These are phyloP conservation scores for Copidosoma aretas DNA, from an alignment of 2,888 invertebrate genomes.

Conservation along the genomic window DNA sequence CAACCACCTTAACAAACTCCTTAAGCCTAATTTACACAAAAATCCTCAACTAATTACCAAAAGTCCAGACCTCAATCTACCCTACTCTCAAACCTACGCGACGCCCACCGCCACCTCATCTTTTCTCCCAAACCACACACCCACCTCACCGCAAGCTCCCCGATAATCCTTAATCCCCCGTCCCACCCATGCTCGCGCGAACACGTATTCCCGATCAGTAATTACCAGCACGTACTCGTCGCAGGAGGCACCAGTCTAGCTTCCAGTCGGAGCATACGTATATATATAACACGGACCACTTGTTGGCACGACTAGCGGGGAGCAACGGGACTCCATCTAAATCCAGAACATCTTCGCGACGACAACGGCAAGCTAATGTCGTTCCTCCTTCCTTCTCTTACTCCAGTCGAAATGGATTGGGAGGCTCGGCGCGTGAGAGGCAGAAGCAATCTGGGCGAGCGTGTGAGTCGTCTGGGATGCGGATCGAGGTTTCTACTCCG, in stretches of 20 bases:
- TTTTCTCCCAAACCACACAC: neutral
- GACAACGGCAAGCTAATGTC: neutral
- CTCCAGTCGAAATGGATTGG: too few relatives aligned
- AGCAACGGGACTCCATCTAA: slow-evolving; percentile 13
- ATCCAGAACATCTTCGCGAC: slow-evolving; percentile 4
- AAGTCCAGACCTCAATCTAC: neutral
- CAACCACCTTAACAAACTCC: too few relatives aligned
- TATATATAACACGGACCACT: slow-evolving; percentile 35
- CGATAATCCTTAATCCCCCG: neutral
- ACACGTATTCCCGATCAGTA: slow-evolving; percentile 18
- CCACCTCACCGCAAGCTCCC: neutral
- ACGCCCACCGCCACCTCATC: neutral
- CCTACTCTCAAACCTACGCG: neutral
- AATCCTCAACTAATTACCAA: too few relatives aligned
- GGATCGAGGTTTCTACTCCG: neutral
- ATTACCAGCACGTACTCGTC: slow-evolving; percentile 34
- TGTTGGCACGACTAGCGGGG: slow-evolving; percentile 18
- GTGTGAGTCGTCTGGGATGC: slow-evolving; percentile 14
- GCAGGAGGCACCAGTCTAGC: neutral
- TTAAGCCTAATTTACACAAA: too few relatives aligned
- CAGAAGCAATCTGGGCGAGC: slow-evolving; percentile 12
- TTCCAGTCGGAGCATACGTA: neutral
- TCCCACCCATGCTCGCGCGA: neutral
- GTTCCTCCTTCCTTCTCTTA: neutral
- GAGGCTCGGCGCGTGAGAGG: neutral